Percentiles rank a stretch among this genome's conserved stretches.
Evolutionary conservation across 2,888 invertebrate species (phyloP).

Genomic region (Siphlonurus alternatus): DNA sequence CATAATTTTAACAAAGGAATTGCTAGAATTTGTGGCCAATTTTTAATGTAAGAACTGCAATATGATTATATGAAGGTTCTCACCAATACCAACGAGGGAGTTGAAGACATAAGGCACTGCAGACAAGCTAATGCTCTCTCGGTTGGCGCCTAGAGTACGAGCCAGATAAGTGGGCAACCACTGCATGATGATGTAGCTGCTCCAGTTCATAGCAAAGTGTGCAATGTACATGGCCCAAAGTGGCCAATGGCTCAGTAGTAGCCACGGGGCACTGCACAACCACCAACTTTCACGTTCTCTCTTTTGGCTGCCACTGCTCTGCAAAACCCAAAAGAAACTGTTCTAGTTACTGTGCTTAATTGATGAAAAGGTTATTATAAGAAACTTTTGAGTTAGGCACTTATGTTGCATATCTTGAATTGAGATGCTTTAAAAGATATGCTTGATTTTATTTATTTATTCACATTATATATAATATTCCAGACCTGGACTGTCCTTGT

Average conservation of each 20-base stretch:
- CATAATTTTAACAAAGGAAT: too few species aligned
- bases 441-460: too few species aligned
- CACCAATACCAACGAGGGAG: slow-evolving; percentile 50
- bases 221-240: slow-evolving; percentile 57
- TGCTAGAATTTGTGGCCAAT: too few species aligned
- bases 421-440: too few species aligned
- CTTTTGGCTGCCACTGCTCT: slow-evolving; percentile 27
- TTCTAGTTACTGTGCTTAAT: slow-evolving; percentile 7
- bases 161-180: slow-evolving; percentile 59
- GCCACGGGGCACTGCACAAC: slow-evolving; percentile 35
- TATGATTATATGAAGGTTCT: too few species aligned
- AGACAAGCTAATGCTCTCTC: slow-evolving; percentile 50
- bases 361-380: too few species aligned
- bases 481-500: too few species aligned
- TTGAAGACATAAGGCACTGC: slow-evolving; percentile 58
- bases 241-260: slow-evolving; percentile 46
- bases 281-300: too few species aligned
- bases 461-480: too few species aligned
- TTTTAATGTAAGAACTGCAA: too few species aligned
- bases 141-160: slow-evolving; percentile 43
- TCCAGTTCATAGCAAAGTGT: slow-evolving; percentile 68
- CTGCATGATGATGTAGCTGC: slow-evolving; percentile 62
- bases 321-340: slow-evolving; percentile 14
- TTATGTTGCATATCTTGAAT: too few species aligned
- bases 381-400: neutral